These are phyloP conservation scores for Lanius collurio DNA, from an alignment of 2,113 vertebrate species.

Conservation along the genomic window DNA sequence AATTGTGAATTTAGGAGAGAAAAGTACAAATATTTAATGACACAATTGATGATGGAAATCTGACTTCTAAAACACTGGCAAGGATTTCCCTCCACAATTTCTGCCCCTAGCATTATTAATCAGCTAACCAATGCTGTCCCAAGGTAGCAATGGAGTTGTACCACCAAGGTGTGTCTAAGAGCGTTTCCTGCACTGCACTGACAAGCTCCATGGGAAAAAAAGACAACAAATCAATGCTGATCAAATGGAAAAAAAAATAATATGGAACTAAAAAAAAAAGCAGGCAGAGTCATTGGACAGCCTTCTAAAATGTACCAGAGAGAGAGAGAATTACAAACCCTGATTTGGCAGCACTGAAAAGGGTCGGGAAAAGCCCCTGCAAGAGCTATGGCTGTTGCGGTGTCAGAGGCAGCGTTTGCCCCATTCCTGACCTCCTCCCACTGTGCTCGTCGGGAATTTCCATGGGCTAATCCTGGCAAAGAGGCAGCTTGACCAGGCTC, in stretches of 20 bases:
- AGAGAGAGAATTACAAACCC: not conserved
- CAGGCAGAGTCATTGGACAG: not conserved
- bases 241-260: not conserved
- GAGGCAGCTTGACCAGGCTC: not conserved
- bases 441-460: not conserved
- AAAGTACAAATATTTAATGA: not conserved
- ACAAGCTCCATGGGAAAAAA: not conserved
- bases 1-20: not conserved
- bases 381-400: not conserved
- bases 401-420: not conserved
- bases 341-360: not conserved
- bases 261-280: not conserved
- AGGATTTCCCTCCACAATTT: not conserved
- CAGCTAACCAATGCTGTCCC: not conserved
- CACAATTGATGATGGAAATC: not conserved
- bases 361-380: not conserved
- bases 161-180: not conserved
- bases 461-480: not conserved
- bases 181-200: not conserved
- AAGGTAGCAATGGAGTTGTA: not conserved
- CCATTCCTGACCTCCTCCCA: not conserved
- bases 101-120: not conserved
- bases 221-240: not conserved
- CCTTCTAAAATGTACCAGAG: not conserved
- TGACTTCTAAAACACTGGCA: not conserved